Percentiles rank a stretch among this genome's conserved stretches.
phyloP scores from a whole-genome alignment of 2,888 invertebrate species.

The Priocnemis perturbator region DNA sequence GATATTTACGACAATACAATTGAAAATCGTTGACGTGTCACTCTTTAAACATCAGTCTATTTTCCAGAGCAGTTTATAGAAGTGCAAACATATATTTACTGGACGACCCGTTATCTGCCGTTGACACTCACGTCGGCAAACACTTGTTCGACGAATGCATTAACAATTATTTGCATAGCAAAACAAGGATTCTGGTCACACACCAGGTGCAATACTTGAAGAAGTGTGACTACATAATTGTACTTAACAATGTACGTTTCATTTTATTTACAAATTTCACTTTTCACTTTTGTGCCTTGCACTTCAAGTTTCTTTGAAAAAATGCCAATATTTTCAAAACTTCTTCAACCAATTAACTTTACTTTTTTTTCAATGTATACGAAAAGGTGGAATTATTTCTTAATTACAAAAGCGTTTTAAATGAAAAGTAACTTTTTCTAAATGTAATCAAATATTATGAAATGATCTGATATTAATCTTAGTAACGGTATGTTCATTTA shows the following conservation, averaged over 20 bases:
- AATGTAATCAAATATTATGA: too few relatives aligned
- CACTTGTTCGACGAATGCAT: constrained; percentile 87
- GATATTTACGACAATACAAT: too few relatives aligned
- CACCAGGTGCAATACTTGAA: constrained; percentile 89
- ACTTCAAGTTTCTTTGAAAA: too few relatives aligned
- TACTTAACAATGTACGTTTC: constrained; percentile 81
- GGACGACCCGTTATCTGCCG: constrained; percentile 88
- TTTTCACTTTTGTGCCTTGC: too few relatives aligned
- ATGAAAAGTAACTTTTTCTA: too few relatives aligned
- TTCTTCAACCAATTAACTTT: too few relatives aligned
- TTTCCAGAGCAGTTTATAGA: constrained; percentile 82
- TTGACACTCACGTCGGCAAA: constrained; percentile 86
- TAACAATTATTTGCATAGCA: constrained; percentile 79
- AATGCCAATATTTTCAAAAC: too few relatives aligned
- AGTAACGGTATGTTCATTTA: constrained; percentile 11
- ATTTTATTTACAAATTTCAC: too few relatives aligned
- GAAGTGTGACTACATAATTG: constrained; percentile 80
- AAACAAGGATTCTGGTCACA: constrained; percentile 87
- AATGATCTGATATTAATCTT: background rate
- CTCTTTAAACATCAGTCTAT: constrained; percentile 1
- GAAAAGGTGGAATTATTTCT: too few relatives aligned
- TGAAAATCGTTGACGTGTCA: too few relatives aligned
- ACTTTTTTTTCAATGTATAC: too few relatives aligned
- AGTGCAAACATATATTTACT: constrained; percentile 86
- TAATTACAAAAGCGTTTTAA: too few relatives aligned